Base-by-base conservation (phyloP, 2,888 invertebrate genomes). In the Dorcus parallelipipedus region DNA sequence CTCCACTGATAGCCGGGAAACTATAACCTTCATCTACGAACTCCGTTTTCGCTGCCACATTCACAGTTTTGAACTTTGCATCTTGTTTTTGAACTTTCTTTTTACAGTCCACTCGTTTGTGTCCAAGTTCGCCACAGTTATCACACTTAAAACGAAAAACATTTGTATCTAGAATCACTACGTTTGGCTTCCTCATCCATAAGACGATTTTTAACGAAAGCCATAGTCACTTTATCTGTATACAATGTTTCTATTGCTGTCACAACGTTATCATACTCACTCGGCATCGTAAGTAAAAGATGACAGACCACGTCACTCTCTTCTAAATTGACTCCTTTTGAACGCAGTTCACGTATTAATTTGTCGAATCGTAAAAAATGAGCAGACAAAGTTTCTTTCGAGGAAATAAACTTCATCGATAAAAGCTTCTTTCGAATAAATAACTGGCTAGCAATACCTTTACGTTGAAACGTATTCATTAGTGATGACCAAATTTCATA, bases 311-410 rank as follows among this genome's bases (percentile, higher is more conserved):
- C 75, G 52, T 75, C 73, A 3, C 66, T 71, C 64, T 77, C 74
- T 26, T 74, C 70, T 6, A 75, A 47, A 50, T 68, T 71, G 2
- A 71, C 74, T 33, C 76, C 74, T n/a, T 73, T 69, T 1, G 71
- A 67, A 3, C 62, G 9, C 48, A 77, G 62, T 49, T 76, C 73
- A 3, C 64, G 61, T 0, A 76, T 66, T 8, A 75, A 41, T 23
- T 73, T 67, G 56, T 77, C 75, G 59, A 77, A 76, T 2, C 43
- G 39, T 3, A 54, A 60, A 42, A 75, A 75, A 69, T 67, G 75
- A 43, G 65, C 26, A 20, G 20, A 20, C 20, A 26, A 26, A 26
- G 26, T 26, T 26, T 26, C 26, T 26, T 26, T 26, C 6, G 26
- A 1, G 4, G 26, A 4, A 26, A 26, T 4, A n/a, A 26, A 68